Evolutionary conservation across 64 coral and sea anemone species (phyloP).

Genomic region (Acropora yongei): DNA sequence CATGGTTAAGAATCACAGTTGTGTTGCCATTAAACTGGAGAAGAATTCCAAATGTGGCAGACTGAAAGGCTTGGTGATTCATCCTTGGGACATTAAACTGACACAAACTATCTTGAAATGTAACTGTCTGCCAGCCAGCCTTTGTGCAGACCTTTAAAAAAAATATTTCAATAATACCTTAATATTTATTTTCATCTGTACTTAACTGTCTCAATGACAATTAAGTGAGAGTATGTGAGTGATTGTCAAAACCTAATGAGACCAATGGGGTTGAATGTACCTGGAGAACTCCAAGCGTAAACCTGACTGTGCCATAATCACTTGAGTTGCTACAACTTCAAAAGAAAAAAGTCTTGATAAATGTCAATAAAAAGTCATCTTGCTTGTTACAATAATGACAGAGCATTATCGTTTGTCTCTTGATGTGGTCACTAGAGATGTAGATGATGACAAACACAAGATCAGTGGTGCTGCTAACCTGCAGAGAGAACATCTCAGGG

Average conservation of each 20-base stretch:
- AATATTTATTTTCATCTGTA: neutral
- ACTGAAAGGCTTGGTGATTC: conserved; percentile 44
- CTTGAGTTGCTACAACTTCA: conserved; percentile 32
- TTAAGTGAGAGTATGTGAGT: no score
- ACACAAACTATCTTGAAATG: conserved; percentile 29
- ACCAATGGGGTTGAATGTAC: neutral
- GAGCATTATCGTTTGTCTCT: no score
- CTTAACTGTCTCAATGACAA: neutral
- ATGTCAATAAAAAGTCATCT: neutral
- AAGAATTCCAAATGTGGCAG: conserved; percentile 31
- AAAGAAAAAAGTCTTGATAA: neutral
- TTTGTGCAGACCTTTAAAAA: conserved; percentile 41
- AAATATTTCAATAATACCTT: neutral
- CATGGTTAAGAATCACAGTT: conserved; percentile 21
- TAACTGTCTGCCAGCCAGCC: conserved; percentile 23
- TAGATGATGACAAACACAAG: no score
- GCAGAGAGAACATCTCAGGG: no score
- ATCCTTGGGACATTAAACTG: conserved; percentile 40
- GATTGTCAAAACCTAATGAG: no score
- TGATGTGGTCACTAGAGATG: no score
- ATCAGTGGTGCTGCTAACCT: no score
- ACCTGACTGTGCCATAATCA: conserved; percentile 48
- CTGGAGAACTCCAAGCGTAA: conserved; percentile 29
- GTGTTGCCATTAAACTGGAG: conserved; percentile 59
- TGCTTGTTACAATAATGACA: no score